phyloP scores from a whole-genome alignment of 2,113 vertebrate species.

The Nematolebias whitei region DNA sequence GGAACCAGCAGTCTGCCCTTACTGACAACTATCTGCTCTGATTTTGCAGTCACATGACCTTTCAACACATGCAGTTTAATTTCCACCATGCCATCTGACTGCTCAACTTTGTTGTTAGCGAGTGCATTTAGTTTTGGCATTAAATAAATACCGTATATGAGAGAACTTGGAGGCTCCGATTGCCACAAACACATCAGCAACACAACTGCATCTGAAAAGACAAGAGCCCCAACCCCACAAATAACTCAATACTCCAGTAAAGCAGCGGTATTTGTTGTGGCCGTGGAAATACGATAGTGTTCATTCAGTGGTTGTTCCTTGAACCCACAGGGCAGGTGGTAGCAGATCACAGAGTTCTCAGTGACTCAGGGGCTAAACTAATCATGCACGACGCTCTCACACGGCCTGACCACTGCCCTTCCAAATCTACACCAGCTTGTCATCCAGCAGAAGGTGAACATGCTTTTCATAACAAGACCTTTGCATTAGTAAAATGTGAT shows the following conservation, averaged over 20 bases:
- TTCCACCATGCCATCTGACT: too few relatives aligned
- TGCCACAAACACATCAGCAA: too few relatives aligned
- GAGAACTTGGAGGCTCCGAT: slow-evolving; percentile 31
- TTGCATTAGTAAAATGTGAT: too few relatives aligned
- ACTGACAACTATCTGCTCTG: too few relatives aligned
- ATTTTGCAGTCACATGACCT: too few relatives aligned
- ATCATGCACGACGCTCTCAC: slow-evolving; percentile 72
- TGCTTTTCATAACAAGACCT: slow-evolving; percentile 44
- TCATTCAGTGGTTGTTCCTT: slow-evolving; percentile 67
- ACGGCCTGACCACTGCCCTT: slow-evolving; percentile 40
- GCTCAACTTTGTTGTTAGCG: too few relatives aligned
- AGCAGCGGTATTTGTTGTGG: slow-evolving; percentile 68
- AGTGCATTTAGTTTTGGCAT: too few relatives aligned
- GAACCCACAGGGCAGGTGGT: slow-evolving; percentile 73
- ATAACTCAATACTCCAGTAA: slow-evolving; percentile 78
- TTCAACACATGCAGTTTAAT: too few relatives aligned
- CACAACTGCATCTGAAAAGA: slow-evolving; percentile 38
- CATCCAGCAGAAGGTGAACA: slow-evolving; percentile 48
- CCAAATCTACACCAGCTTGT: slow-evolving; percentile 62
- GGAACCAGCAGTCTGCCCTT: too few relatives aligned
- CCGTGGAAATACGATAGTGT: slow-evolving; percentile 74
- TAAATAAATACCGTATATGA: background rate
- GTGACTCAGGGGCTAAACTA: slow-evolving; percentile 75
- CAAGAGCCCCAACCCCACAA: slow-evolving; percentile 39
- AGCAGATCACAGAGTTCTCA: slow-evolving; percentile 72